Percentiles rank a stretch among this genome's conserved stretches.
These are phyloP conservation scores for Miichthys miiuy DNA, from an alignment of 2,797 vertebrate genomes.

Conservation along the genomic window DNA sequence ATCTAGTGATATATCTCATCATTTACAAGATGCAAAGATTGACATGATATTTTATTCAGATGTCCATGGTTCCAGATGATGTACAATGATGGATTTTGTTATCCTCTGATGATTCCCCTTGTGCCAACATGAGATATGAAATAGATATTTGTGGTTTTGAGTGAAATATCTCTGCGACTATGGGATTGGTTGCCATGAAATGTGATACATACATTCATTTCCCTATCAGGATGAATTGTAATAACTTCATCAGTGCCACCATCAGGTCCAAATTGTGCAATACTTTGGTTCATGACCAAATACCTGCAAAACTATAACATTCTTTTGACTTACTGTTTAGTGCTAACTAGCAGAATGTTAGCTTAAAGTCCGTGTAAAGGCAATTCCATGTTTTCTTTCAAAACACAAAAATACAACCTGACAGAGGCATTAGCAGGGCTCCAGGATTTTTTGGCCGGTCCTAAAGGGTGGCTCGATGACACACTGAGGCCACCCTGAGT, in stretches of 20 bases:
- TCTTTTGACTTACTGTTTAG: not conserved
- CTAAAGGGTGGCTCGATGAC: too few relatives aligned
- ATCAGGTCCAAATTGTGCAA: not conserved
- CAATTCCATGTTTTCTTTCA: too few relatives aligned
- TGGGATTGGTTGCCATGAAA: not conserved
- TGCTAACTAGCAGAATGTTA: too few relatives aligned
- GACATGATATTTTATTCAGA: not conserved
- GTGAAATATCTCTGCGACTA: not conserved
- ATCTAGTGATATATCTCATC: not conserved
- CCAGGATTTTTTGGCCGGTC: too few relatives aligned
- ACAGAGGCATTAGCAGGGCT: too few relatives aligned
- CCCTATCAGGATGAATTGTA: not conserved
- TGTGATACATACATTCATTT: not conserved
- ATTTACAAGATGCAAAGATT: not conserved
- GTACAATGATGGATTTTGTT: too few relatives aligned
- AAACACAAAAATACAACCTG: too few relatives aligned
- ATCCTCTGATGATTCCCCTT: not conserved
- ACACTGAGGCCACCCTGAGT: too few relatives aligned
- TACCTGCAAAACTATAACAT: not conserved
- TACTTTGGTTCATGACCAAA: not conserved
- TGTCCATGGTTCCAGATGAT: not conserved
- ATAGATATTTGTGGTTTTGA: too few relatives aligned
- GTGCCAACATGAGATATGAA: too few relatives aligned
- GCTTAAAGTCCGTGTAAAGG: too few relatives aligned
- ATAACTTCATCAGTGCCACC: not conserved